Evolutionary conservation across 2,888 invertebrate genomes (phyloP).

Genomic region (Abscondita cerata): DNA sequence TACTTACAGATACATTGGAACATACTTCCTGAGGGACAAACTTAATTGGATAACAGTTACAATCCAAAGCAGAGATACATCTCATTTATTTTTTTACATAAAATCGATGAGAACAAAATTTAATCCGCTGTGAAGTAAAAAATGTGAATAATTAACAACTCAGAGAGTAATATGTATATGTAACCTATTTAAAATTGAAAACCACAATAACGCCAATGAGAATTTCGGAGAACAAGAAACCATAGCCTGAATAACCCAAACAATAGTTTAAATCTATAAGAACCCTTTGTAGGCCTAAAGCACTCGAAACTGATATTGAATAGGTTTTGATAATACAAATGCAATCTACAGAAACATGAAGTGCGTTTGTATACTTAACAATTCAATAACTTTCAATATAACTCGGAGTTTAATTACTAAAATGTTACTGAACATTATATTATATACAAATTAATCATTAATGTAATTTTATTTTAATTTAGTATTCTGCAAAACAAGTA

Average conservation of each 20-base stretch:
- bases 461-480: too few species aligned
- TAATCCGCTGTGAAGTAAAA: too few species aligned
- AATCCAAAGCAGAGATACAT: slow-evolving; percentile 28
- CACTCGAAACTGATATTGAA: slow-evolving; percentile 14
- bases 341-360: slow-evolving; percentile 18
- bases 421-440: too few species aligned
- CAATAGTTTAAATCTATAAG: slow-evolving; percentile 5
- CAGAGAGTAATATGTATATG: too few species aligned
- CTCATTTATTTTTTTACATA: background rate
- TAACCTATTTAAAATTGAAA: background rate
- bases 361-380: slow-evolving; percentile 25
- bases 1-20: slow-evolving; percentile 36
- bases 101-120: too few species aligned
- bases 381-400: background rate
- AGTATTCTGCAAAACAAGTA: too few species aligned
- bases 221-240: slow-evolving; percentile 8
- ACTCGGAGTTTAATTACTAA: too few species aligned
- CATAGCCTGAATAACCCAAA: too few species aligned
- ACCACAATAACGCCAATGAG: too few species aligned
- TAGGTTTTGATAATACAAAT: slow-evolving; percentile 18
- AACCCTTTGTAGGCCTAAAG: slow-evolving; percentile 9
- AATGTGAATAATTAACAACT: too few species aligned
- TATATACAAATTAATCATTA: too few species aligned
- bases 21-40: slow-evolving; percentile 37
- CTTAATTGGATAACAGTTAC: slow-evolving; percentile 41